phyloP scores from a whole-genome alignment of 2,113 vertebrate genomes.

The Alethe castanea region DNA sequence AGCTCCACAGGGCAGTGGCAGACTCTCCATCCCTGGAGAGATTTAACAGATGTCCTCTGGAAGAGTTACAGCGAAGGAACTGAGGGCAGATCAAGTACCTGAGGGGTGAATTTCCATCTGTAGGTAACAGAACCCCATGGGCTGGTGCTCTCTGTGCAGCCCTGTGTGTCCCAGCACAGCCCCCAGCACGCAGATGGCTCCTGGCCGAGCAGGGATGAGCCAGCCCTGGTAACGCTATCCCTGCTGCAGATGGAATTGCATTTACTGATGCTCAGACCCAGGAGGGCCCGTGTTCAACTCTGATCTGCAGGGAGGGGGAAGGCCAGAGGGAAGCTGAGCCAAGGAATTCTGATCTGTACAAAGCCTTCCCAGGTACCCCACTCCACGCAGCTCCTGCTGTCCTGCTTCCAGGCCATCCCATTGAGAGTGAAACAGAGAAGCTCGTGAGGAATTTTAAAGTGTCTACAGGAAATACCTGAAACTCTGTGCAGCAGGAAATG shows the following conservation, averaged over 20 bases:
- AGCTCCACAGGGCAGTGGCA: background rate
- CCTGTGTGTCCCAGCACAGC: background rate
- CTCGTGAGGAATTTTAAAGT: background rate
- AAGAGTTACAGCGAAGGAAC: background rate
- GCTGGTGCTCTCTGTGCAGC: background rate
- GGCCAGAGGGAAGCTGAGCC: background rate
- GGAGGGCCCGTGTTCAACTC: background rate
- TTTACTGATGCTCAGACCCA: background rate
- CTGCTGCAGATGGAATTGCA: background rate
- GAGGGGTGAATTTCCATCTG: background rate
- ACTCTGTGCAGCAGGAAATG: slow-evolving; percentile 5
- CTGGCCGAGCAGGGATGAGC: background rate
- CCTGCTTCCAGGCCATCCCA: background rate
- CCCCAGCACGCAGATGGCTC: background rate
- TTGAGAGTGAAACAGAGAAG: background rate
- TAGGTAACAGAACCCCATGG: background rate
- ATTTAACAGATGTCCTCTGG: background rate
- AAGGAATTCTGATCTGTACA: background rate
- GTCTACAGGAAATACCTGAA: slow-evolving; percentile 43
- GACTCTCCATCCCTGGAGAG: background rate
- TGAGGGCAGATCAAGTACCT: background rate
- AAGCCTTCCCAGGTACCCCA: background rate
- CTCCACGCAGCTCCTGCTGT: background rate
- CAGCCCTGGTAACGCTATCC: background rate
- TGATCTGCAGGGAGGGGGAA: background rate